Evolutionary conservation across 2,888 invertebrate species (phyloP), one percentile per base, ranked within the genome.

Genomic region (Diabrotica balteata): DNA sequence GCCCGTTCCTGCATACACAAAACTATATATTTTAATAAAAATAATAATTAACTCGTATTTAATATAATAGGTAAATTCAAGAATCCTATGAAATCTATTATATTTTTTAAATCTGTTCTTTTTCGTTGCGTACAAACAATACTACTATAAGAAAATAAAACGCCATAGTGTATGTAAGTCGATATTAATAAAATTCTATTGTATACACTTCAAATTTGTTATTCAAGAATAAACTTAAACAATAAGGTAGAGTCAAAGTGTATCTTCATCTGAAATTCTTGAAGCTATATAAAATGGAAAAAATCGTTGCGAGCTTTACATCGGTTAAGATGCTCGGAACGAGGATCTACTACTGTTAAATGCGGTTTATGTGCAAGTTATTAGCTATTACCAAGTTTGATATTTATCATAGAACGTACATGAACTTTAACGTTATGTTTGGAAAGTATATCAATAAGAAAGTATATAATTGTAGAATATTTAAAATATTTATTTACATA

Each of bases 251-350:
- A 79, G 78, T 77, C 80, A 80, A 77, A 80, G 80, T 80, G 80
- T 80, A 81, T 81, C 80, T 81, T 76, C 77, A 80, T 81, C 80
- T 81, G 70, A 77, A 78, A 80, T 81, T 79, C 79, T 73, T 73
- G 76, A 76, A 78, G 79, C 58, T 67, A 52, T 68, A 68, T 72
- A 67, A 54, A 66, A 58, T 52, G 54, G 53, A 73, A 78, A 79
- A 80, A 73, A 77, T 75, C 73, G 69, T 74, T 76, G 75, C 78
- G 77, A 78, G 78, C 78, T 76, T 76, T 75, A 79, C 79, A 79
- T 79, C 77, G 70, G 73, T 76, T 74, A 76, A 76, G 75, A 75
- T 72, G 73, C 75, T 75, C 69, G 66, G 67, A 72, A 72, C 72
- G 68, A 69, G 71, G 72, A 70, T 71, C 63, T 68, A 59, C 75